Percentiles rank a stretch among this genome's conserved stretches.
Evolutionary conservation across 1,140 invertebrate genomes (phyloP).

Genomic region (Megalonaias nervosa): DNA sequence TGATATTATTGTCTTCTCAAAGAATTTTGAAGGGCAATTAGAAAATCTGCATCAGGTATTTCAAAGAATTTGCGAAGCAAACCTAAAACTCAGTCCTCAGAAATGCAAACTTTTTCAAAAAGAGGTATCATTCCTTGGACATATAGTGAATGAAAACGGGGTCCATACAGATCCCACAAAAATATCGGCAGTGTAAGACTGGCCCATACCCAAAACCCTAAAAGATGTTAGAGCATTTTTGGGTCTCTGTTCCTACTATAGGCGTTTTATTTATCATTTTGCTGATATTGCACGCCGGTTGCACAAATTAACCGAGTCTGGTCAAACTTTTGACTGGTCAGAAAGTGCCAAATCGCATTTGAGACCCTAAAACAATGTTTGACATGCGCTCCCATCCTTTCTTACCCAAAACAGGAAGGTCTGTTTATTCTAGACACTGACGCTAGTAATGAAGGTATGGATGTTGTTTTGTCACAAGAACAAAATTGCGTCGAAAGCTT

Average conservation of each 20-base stretch:
- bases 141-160: conserved; percentile 1
- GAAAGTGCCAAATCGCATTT: neutral
- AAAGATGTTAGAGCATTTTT: conserved; percentile 8
- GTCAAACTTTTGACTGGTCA: neutral
- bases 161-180: neutral
- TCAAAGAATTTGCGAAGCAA: no score
- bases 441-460: conserved; percentile 2
- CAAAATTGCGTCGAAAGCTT: conserved; percentile 10
- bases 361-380: conserved; percentile 8
- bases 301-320: neutral
- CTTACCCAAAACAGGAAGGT: conserved; percentile 14
- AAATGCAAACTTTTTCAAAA: conserved; percentile 2
- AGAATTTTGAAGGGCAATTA: no score
- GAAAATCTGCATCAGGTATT: no score
- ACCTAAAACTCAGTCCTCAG: no score
- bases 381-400: conserved; percentile 16
- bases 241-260: neutral
- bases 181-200: neutral
- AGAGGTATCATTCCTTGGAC: conserved; percentile 5
- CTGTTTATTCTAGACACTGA: conserved; percentile 28
- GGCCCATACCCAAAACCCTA: neutral
- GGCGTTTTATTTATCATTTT: neutral
- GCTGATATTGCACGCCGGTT: neutral
- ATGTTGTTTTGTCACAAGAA: neutral
- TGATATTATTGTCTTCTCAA: no score